A percentile compares a stretch with the other conserved stretches of the same genome.
Evolutionary conservation across 1,140 invertebrate species (phyloP).

Genomic region (Drosophila melanica): DNA sequence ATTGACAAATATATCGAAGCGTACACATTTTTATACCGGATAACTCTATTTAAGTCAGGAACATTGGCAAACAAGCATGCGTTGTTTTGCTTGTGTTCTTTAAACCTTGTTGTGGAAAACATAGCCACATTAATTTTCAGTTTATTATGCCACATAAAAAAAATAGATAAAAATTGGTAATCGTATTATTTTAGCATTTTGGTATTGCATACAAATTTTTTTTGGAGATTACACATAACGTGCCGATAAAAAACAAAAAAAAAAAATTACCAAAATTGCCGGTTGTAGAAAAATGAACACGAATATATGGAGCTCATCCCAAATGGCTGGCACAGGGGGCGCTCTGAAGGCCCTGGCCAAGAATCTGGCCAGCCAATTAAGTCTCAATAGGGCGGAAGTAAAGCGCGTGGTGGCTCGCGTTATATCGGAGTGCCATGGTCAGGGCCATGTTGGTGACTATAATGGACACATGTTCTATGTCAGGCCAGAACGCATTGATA

Average conservation of each 20-base stretch:
- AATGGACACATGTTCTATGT: constrained; percentile 67
- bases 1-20: neutral
- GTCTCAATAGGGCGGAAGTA: constrained; percentile 36
- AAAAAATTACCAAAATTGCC: constrained; percentile 18
- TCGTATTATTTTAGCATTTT: neutral
- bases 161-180: constrained; percentile 10
- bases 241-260: neutral
- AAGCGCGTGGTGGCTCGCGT: constrained; percentile 74
- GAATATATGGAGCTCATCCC: constrained; percentile 55
- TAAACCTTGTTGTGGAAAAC: neutral
- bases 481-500: constrained; percentile 56
- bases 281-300: constrained; percentile 16
- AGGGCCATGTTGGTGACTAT: constrained; percentile 57
- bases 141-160: constrained; percentile 11
- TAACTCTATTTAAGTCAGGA: too few relatives aligned
- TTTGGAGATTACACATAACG: constrained; percentile 10
- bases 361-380: constrained; percentile 61
- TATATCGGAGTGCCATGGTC: constrained; percentile 56
- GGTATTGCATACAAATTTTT: constrained; percentile 6
- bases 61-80: neutral
- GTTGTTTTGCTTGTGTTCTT: neutral
- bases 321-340: constrained; percentile 54
- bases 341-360: constrained; percentile 60
- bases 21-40: too few relatives aligned
- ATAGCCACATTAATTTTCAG: constrained; percentile 4